Evolutionary conservation across 1,140 invertebrate genomes (phyloP).

Genomic region (Parasteatoda tepidariorum): DNA sequence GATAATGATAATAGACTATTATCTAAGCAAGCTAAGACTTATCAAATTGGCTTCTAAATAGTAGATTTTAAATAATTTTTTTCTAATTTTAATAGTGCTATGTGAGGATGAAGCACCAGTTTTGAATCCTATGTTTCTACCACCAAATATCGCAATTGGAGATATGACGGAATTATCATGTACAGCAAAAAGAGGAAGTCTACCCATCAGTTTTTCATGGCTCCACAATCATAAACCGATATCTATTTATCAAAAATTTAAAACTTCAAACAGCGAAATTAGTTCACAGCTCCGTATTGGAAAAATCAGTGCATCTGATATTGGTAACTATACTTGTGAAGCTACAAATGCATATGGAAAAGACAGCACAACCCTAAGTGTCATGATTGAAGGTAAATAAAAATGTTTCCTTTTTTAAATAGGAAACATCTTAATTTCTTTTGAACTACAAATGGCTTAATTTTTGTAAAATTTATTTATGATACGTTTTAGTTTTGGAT

Average conservation of each 20-base stretch:
- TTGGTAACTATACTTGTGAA: conserved; percentile 65
- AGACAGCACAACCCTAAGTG: conserved; percentile 19
- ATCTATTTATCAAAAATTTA: not conserved
- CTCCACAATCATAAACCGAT: not conserved
- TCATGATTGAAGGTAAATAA: conserved; percentile 45
- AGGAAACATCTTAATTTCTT: no score
- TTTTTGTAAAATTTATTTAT: no score
- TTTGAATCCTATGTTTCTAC: not conserved
- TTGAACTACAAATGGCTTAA: no score
- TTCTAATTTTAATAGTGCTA: not conserved
- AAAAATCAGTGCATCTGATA: conserved; percentile 50
- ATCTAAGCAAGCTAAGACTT: no score
- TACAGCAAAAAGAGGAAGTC: not conserved
- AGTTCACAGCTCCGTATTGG: conserved; percentile 5
- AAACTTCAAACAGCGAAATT: not conserved
- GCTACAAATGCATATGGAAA: conserved; percentile 63
- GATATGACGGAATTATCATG: not conserved
- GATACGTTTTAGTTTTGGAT: no score
- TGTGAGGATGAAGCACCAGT: not conserved
- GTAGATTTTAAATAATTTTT: no score
- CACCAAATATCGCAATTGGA: not conserved
- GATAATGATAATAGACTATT: no score
- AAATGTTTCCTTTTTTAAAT: no score
- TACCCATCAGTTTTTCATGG: conserved; percentile 7
- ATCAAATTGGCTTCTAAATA: no score